phyloP scores from a whole-genome alignment of 2,888 invertebrate genomes.

The Cantharis flavilabris region DNA sequence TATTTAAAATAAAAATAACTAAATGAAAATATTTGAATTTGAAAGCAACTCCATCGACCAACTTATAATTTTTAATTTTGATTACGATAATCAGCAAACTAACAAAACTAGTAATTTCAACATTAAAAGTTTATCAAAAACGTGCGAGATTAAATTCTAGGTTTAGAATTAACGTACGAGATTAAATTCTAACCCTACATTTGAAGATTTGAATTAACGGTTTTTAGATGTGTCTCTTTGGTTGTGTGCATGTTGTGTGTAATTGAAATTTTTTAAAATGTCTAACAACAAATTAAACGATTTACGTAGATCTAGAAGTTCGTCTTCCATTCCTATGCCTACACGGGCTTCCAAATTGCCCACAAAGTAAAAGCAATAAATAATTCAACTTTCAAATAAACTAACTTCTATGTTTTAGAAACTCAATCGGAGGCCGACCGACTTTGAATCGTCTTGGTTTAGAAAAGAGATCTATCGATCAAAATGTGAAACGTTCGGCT shows the following conservation, averaged over 20 bases:
- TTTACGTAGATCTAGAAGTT: slow-evolving; percentile 8
- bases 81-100: too few relatives aligned
- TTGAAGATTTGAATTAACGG: background rate
- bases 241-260: too few relatives aligned
- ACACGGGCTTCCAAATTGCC: background rate
- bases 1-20: too few relatives aligned
- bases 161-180: too few relatives aligned
- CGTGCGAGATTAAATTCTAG: too few relatives aligned
- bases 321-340: background rate
- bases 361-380: slow-evolving; percentile 3
- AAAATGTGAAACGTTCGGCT: background rate
- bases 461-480: slow-evolving; percentile 6
- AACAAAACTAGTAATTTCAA: too few relatives aligned
- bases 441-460: background rate
- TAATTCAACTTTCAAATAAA: background rate
- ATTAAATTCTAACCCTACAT: too few relatives aligned
- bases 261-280: background rate
- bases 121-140: too few relatives aligned
- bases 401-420: background rate
- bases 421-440: background rate
- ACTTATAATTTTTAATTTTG: too few relatives aligned
- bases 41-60: too few relatives aligned
- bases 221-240: too few relatives aligned
- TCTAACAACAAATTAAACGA: background rate
- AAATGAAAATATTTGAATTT: too few relatives aligned